These are phyloP conservation scores for Podarcis lilfordi DNA, from an alignment of 2,797 vertebrate genomes.

Conservation along the genomic window DNA sequence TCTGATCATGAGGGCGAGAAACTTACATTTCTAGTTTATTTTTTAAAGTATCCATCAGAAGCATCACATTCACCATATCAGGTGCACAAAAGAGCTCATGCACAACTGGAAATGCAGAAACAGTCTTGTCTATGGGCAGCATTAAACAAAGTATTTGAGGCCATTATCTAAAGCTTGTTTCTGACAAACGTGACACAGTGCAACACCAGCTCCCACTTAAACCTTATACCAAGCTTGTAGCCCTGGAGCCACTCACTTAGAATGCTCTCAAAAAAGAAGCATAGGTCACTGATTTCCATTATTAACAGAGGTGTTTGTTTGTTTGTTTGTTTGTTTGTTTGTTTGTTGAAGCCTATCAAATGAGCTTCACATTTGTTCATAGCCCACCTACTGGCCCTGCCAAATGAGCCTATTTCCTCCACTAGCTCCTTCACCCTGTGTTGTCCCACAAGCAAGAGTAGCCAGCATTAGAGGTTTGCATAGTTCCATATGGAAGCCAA, in stretches of 20 bases:
- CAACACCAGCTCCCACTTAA: neutral
- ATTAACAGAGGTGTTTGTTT: neutral
- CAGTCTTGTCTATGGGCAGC: slow-evolving; percentile 1
- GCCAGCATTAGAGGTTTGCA: neutral
- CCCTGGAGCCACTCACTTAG: neutral
- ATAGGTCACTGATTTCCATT: neutral
- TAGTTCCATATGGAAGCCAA: neutral
- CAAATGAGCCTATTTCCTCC: neutral
- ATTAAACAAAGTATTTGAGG: slow-evolving; percentile 18
- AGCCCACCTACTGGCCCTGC: neutral
- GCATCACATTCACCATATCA: neutral
- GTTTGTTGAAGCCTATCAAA: neutral
- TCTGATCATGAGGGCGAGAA: neutral
- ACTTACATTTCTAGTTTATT: neutral
- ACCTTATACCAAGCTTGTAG: neutral
- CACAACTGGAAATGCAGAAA: neutral
- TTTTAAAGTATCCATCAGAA: neutral
- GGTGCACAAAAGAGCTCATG: neutral
- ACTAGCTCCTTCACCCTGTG: neutral
- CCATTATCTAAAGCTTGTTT: neutral
- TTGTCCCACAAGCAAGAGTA: neutral
- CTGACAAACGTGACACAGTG: neutral
- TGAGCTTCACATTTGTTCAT: neutral
- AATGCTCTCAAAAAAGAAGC: neutral
- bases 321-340: neutral